Evolutionary conservation across 2,113 vertebrate species (phyloP), one percentile per base, ranked within the genome.

Genomic region (Octodon degus): DNA sequence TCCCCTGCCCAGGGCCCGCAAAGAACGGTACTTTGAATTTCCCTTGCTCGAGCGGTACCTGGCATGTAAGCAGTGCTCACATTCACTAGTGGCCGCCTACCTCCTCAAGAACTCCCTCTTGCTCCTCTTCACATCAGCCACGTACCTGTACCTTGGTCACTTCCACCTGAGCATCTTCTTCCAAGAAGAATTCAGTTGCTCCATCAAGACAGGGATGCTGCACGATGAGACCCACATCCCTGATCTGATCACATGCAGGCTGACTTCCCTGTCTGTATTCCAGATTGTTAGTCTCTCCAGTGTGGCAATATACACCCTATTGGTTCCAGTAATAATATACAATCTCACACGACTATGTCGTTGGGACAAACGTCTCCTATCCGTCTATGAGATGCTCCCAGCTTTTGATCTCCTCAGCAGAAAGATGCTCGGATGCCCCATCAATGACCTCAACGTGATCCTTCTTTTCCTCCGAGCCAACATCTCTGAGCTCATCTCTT

Each of bases 1-100:
- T 86, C 83, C 63, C 53, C n/a, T 95, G n/a, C 37, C 20, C 98
- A 99, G 99, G 98, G 99, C 99, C 76, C 99, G 99, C 86, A 98
- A 70, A 96, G 99, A 99, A 97, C 98, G 99, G 5, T 99, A 99
- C 96, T 99, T 99, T n/a, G 99, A 99, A 97, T 99, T 99, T 97
- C 99, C 99, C 0, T 97, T 99, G 77, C 98, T 99, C 97, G 99
- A 99, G 98, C 98, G 99, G 96, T 99, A 99, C 98, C 98, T 99
- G 97, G 97, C 98, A 60, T 99, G 99, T 98, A 99, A 99, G 98
- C 99, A 99, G 76, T 98, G 97, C 2, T 98, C 99, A 65, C 99
- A 99, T 77, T 98, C 98, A 95, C 98, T 99, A 8, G 99, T 99
- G 30, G 98, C 98, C 96, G 98, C 99, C 98, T 99, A 99, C 88